Evolutionary conservation across 1,140 invertebrate genomes (phyloP), one percentile per base, ranked within the genome.

Genomic region (Papilio dardanus): DNA sequence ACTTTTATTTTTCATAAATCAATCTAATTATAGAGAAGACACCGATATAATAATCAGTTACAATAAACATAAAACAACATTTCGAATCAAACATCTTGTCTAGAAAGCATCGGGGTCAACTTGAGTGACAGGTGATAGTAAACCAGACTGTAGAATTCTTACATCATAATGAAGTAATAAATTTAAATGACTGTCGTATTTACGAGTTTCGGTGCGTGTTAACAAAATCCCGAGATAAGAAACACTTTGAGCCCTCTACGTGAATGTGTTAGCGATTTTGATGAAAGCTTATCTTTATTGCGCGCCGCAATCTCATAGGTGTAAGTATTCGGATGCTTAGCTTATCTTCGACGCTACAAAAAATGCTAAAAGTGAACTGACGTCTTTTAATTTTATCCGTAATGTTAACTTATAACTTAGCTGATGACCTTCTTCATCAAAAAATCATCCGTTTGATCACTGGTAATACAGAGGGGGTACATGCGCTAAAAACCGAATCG

Each of bases 271-370:
- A 54, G 31, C 46, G 71, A 71, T 71, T 71, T 71, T 31, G 69
- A 71, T 40, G 68, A 37, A 50, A 31, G 10, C 69, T 71, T 71
- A 71, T 71, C 69, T 71, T 71, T 71, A 71, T 71, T 71, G 69
- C 69, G 28, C 42, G 69, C 42, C 69, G 46, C 46, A 71, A 71
- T 71, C 28, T 71, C 69, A 54, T 71, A 71, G 69, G 69, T 71
- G 28, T 50, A 71, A 71, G 69, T 21, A 54, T 46, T 71, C 30
- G 24, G 42, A 71, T 50, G 42, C 42, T 71, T 31, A 71, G 30
- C 68, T 35, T 40, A 69, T 69, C 67, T 69, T 2, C 5, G 31
- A 40, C 35, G 50, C 8, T 24, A 24, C 50, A 54, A 54, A 54
- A 54, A 54, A 54, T 12, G 19, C 7, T 21, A 54, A 54, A 54